Evolutionary conservation across 2,888 invertebrate genomes (phyloP), one percentile per base, ranked within the genome.

Genomic region (Gortyna flavago): DNA sequence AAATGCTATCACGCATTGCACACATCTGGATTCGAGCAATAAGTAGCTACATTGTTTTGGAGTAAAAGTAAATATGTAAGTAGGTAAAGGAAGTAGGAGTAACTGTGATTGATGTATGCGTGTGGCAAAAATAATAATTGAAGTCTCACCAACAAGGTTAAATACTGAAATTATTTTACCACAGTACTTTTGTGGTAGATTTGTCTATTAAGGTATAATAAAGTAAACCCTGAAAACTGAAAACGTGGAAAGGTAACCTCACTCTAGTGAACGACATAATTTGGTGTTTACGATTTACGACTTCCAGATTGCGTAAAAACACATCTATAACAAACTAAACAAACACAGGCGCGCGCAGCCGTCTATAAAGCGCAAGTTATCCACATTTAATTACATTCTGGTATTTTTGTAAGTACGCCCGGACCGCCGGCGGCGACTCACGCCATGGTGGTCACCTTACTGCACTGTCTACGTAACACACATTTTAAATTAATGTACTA

Each of bases 241-340:
- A 88, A 90, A 88, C 82, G 86, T 87, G 87, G 88, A 88, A 93
- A 92, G 91, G 91, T 92, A 93, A 92, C 90, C 92, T 93, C 93
- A 93, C 93, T 94, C 92, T 90, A 91, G 91, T 88, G 91, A 95
- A 96, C 96, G 96, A 96, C 96, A 96, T 96, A 96, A 96, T 96
- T 96, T 95, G 95, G 95, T 95, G 95, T 93, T 93, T 92, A 94
- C 93, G 91, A 94, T 96, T 96, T 95, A 96, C 95, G 95, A 96
- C 96, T 96, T 96, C 96, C 96, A 96, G 96, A 96, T 96, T 96
- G 96, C 96, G 95, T 96, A 96, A 96, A 96, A 96, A 96, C 95
- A 95, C 95, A 95, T 94, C 94, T 96, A 95, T 95, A 96, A 95
- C 93, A 94, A 95, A 95, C 94, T 95, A 96, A 96, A 96, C 94